phyloP scores from a whole-genome alignment of 2,888 invertebrate species.

The Cheilosia vernalis region DNA sequence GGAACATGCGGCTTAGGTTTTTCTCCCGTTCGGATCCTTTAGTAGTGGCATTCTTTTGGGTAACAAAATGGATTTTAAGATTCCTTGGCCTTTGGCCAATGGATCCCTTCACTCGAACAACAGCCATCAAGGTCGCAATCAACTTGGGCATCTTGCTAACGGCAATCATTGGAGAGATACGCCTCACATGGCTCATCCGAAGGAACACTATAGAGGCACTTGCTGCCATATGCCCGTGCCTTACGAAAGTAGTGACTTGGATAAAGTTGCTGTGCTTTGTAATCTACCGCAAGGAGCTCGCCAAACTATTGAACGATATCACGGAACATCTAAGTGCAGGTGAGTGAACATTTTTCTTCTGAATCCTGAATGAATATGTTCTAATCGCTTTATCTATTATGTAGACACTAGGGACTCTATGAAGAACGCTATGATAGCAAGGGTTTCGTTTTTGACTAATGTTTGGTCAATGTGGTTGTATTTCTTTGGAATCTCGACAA shows the following conservation, averaged over 20 bases:
- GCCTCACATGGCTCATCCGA: slow-evolving; percentile 43
- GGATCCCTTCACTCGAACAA: slow-evolving; percentile 7
- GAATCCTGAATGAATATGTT: too few relatives aligned
- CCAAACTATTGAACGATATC: slow-evolving; percentile 23
- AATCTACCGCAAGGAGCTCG: slow-evolving; percentile 39
- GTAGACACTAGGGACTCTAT: not conserved
- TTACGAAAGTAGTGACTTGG: slow-evolving; percentile 49
- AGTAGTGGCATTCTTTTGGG: slow-evolving; percentile 32
- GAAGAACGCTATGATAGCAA: slow-evolving; percentile 22
- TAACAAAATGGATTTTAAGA: slow-evolving; percentile 20
- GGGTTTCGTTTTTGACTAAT: slow-evolving; percentile 8
- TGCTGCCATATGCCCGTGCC: slow-evolving; percentile 33
- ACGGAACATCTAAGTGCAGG: slow-evolving; percentile 26
- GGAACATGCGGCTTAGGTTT: not conserved
- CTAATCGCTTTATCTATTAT: not conserved
- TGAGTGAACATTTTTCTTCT: not conserved
- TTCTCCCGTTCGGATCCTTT: slow-evolving; percentile 37
- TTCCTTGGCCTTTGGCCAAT: slow-evolving; percentile 49
- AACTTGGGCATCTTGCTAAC: slow-evolving; percentile 41
- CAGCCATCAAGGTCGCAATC: slow-evolving; percentile 12
- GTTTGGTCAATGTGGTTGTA: slow-evolving; percentile 14
- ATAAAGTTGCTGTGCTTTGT: slow-evolving; percentile 48
- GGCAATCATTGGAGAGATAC: slow-evolving; percentile 55
- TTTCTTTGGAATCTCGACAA: slow-evolving; percentile 23
- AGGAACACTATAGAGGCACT: slow-evolving; percentile 27